These are phyloP conservation scores for Luidia sarsii DNA, from an alignment of 53 echinoderm and acorn worm genomes.

Conservation along the genomic window DNA sequence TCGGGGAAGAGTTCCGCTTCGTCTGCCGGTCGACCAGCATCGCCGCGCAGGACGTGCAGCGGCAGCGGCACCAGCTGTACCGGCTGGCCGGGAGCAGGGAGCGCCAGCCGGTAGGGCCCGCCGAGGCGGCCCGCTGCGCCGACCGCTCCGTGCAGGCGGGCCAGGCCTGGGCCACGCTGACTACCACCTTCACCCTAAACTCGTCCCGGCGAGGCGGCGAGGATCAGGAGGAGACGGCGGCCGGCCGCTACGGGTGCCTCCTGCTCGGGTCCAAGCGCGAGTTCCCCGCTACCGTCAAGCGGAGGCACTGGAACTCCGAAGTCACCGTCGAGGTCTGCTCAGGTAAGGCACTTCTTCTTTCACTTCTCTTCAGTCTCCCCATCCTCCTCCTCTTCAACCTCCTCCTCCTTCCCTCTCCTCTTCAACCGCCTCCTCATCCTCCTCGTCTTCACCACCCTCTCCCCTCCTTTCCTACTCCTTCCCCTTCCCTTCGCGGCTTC, in stretches of 20 bases:
- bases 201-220: not conserved
- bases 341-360: too few species aligned
- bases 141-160: too few species aligned
- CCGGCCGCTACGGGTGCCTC: not conserved
- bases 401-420: too few species aligned
- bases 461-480: too few species aligned
- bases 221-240: too few species aligned
- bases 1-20: not conserved
- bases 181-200: not conserved
- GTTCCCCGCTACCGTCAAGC: not conserved
- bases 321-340: not conserved
- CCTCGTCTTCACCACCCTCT: too few species aligned
- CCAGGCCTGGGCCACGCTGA: not conserved
- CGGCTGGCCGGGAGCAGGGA: not conserved
- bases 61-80: not conserved
- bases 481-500: too few species aligned
- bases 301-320: not conserved
- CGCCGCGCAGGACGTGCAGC: not conserved
- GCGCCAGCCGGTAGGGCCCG: not conserved
- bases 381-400: too few species aligned
- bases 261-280: not conserved
- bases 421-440: too few species aligned
- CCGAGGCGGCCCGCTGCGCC: too few species aligned
- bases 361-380: too few species aligned
- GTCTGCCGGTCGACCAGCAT: not conserved